phyloP scores from a whole-genome alignment of 2,113 vertebrate species.

The Ascaphus truei region DNA sequence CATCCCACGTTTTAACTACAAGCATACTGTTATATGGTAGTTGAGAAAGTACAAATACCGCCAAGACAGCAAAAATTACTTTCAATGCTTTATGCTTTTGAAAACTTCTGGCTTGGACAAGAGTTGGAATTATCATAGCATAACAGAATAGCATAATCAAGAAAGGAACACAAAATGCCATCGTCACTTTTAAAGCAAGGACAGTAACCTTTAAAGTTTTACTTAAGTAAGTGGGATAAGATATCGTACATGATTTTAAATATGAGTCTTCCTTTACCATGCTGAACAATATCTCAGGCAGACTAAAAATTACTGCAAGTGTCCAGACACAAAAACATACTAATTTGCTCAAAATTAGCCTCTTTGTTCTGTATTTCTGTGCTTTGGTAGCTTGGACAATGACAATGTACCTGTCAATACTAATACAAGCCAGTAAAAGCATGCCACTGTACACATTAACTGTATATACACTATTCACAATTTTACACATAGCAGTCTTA shows the following conservation, averaged over 20 bases:
- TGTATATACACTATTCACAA: constrained; percentile 73
- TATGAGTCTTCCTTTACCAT: constrained; percentile 19
- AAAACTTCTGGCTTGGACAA: constrained; percentile 73
- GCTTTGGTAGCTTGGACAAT: constrained; percentile 71
- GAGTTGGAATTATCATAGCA: constrained; percentile 72
- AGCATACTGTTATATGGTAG: constrained; percentile 75
- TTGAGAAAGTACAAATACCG: constrained; percentile 78
- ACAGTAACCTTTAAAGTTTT: constrained; percentile 59
- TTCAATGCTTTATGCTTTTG: constrained; percentile 82
- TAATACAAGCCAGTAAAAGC: constrained; percentile 83
- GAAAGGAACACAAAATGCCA: constrained; percentile 79
- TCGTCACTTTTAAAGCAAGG: constrained; percentile 68
- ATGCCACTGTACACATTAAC: constrained; percentile 86
- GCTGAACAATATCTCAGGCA: constrained; percentile 81
- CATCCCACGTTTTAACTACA: constrained; percentile 63
- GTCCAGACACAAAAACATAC: constrained; percentile 70
- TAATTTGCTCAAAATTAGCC: constrained; percentile 70
- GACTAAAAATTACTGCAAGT: constrained; percentile 59
- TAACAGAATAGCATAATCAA: constrained; percentile 80
- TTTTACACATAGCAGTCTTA: constrained; percentile 65
- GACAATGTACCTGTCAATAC: constrained; percentile 81
- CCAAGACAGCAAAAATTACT: constrained; percentile 73
- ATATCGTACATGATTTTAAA: constrained; percentile 49
- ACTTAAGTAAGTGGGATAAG: constrained; percentile 47
- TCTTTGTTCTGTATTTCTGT: constrained; percentile 61